These are phyloP conservation scores for Drosophila pegasa DNA, from an alignment of 2,888 invertebrate genomes.

Conservation along the genomic window DNA sequence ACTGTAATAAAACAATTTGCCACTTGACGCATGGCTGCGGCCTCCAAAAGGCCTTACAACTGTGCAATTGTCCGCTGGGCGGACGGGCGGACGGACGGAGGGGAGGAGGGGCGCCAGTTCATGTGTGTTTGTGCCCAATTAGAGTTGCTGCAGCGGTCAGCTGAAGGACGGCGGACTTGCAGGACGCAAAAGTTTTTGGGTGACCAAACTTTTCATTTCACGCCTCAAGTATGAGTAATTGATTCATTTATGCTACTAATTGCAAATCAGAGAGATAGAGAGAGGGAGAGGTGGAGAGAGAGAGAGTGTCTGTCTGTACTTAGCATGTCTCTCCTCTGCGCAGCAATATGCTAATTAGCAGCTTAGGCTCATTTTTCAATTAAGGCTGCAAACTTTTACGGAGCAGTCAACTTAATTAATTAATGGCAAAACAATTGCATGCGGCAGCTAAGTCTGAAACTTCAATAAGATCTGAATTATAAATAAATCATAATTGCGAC, in stretches of 20 bases:
- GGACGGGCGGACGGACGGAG: too few species aligned
- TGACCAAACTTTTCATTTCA: slow-evolving; percentile 67
- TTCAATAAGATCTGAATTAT: slow-evolving; percentile 4
- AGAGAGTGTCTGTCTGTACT: not conserved
- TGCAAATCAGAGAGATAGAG: slow-evolving; percentile 61
- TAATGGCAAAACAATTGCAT: slow-evolving; percentile 62
- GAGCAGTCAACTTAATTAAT: slow-evolving; percentile 64
- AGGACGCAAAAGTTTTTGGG: slow-evolving; percentile 63
- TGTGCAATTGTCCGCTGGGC: slow-evolving; percentile 20
- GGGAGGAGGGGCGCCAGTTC: slow-evolving; percentile 11
- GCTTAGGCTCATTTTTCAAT: slow-evolving; percentile 80
- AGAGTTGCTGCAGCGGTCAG: slow-evolving; percentile 74
- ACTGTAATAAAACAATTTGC: slow-evolving; percentile 78
- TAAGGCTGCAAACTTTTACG: slow-evolving; percentile 60
- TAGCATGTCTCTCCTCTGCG: not conserved
- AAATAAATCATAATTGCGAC: not conserved
- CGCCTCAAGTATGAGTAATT: slow-evolving; percentile 82
- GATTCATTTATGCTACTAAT: slow-evolving; percentile 82
- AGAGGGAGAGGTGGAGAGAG: not conserved
- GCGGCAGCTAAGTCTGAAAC: not conserved
- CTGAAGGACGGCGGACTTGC: slow-evolving; percentile 61
- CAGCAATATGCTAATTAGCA: slow-evolving; percentile 73
- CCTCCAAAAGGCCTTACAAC: slow-evolving; percentile 39
- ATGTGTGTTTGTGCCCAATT: slow-evolving; percentile 71
- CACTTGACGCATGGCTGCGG: slow-evolving; percentile 47